Conservation (phyloP, 2,113 vertebrate genomes). For the Furnarius figulus region DNA sequence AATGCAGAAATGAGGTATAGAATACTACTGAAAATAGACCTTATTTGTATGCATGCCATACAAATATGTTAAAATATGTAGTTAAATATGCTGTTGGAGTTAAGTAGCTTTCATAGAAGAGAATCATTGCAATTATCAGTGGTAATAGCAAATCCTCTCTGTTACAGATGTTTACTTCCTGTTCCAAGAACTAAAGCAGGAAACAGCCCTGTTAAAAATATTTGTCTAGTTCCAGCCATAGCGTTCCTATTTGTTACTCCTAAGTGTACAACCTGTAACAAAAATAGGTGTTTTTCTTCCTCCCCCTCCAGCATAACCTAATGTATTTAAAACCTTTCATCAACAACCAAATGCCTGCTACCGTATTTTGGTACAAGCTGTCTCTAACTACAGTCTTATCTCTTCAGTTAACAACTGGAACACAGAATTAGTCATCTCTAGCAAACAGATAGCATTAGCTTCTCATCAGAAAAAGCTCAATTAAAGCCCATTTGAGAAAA, state of each 20-base stretch:
- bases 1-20: slow-evolving; percentile 35
- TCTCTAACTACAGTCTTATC: neutral
- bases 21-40: slow-evolving; percentile 51
- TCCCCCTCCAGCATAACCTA: neutral
- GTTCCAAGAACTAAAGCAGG: slow-evolving; percentile 22
- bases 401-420: neutral
- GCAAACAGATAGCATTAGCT: slow-evolving; percentile 34
- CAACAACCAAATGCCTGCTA: neutral
- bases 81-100: slow-evolving; percentile 54
- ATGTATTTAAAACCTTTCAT: slow-evolving; percentile 6
- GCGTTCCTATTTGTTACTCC: neutral
- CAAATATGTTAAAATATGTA: slow-evolving; percentile 46
- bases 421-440: slow-evolving; percentile 4
- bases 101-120: slow-evolving; percentile 55
- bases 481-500: slow-evolving; percentile 28
- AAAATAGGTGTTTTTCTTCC: neutral
- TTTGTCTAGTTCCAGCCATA: neutral
- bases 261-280: slow-evolving; percentile 1
- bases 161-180: slow-evolving; percentile 48
- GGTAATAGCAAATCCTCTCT: slow-evolving; percentile 35
- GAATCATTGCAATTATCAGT: slow-evolving; percentile 53
- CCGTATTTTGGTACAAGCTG: neutral
- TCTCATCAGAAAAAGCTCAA: slow-evolving; percentile 46
- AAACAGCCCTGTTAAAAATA: slow-evolving; percentile 28
- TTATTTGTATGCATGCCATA: slow-evolving; percentile 49